Percentiles rank a stretch among this genome's conserved stretches.
These are phyloP conservation scores for Turdus rufiventris DNA, from an alignment of 2,113 vertebrate species.

Conservation along the genomic window DNA sequence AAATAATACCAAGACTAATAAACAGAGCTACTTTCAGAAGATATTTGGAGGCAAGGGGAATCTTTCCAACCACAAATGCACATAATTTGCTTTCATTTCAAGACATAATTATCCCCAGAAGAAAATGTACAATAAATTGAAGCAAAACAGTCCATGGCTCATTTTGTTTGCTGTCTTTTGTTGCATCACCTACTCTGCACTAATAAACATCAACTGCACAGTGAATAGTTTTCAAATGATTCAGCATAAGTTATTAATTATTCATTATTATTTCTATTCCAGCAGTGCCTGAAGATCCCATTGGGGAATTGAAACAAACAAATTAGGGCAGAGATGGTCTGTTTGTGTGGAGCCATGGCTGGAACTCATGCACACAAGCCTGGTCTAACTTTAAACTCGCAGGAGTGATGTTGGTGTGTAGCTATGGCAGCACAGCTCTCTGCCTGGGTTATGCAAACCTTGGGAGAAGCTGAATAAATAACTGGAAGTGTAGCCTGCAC, in stretches of 20 bases:
- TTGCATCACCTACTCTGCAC: constrained; percentile 28
- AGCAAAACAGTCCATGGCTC: neutral
- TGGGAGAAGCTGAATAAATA: neutral
- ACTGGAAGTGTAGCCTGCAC: neutral
- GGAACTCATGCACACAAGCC: neutral
- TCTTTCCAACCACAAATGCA: constrained; percentile 14
- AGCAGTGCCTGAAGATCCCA: neutral
- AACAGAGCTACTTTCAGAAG: neutral
- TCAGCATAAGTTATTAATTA: constrained; percentile 33
- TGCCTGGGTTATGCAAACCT: neutral
- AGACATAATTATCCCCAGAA: constrained; percentile 31
- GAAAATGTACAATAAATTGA: constrained; percentile 17
- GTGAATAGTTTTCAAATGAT: constrained; percentile 23
- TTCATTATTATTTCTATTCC: constrained; percentile 22
- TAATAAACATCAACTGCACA: neutral
- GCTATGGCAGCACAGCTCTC: neutral
- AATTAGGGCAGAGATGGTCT: neutral
- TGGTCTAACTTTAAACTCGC: neutral
- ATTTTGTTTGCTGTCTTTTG: neutral
- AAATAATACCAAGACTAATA: neutral
- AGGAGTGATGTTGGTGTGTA: neutral
- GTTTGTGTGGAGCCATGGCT: neutral
- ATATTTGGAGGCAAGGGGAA: neutral
- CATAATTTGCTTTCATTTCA: constrained; percentile 15
- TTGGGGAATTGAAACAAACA: neutral